Base-by-base conservation (phyloP, 2,113 vertebrate species). In the Aphelocoma coerulescens region DNA sequence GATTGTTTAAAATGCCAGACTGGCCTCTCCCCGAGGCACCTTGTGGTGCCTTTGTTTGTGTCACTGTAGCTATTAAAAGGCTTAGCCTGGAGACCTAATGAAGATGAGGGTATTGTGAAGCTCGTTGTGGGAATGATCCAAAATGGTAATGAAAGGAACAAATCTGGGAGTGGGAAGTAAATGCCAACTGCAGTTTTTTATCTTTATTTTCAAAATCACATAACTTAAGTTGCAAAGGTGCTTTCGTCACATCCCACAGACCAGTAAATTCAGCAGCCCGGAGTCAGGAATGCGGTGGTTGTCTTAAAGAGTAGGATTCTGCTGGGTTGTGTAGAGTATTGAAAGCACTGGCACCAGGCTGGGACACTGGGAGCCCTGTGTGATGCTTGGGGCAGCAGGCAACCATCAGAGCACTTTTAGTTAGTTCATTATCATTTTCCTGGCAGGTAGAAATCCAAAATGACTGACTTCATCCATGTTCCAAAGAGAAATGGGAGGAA, bases 11-110 rank as follows among this genome's bases (percentile, higher is more conserved):
- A 88, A 93, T 49, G 65, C 85, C 72, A 81, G 85, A 1, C 48
- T 30, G 44, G 37, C 43, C 26, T 68, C 46, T 87, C 68, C 79
- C 85, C 1, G 15, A 49, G 85, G 83, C 51, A n/a, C 63, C 15
- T 57, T 75, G 39, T 88, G 32, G 33, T 30, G 88, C 35, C 89
- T 94, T 90, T 81, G 76, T 48, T 92, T 89, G 88, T 86, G 78
- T 77, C 72, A 16, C 73, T 93, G 52, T 16, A 44, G 78, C 68
- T 37, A 30, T 74, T 63, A 49, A 80, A 84, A 67, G 33, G 10
- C 76, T 89, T 13, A 49, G 78, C 71, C 74, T 7, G 39, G 37
- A 82, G 75, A 80, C 75, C 67, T 85, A 13, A 86, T 51, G 63
- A 69, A 76, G 63, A 66, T 9, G 24, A 68, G 62, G n/a, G 11